Percentiles rank a stretch among this genome's conserved stretches.
Conservation (phyloP, 2,888 invertebrate species). For the Bimastos eiseni region DNA sequence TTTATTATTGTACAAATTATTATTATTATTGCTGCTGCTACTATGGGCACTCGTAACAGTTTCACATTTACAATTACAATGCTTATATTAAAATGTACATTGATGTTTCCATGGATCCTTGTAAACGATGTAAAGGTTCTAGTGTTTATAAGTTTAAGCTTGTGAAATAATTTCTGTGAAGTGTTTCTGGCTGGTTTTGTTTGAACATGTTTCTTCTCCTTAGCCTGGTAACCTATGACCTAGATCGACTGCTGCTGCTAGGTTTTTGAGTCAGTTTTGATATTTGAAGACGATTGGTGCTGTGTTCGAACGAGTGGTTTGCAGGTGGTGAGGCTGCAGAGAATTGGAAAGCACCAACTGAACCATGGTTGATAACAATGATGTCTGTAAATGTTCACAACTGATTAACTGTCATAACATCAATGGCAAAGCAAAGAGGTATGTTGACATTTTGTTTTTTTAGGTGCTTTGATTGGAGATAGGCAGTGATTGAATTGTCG, state of each 20-base stretch:
- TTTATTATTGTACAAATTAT: not conserved
- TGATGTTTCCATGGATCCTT: constrained; percentile 5
- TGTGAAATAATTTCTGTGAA: not conserved
- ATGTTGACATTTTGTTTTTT: not conserved
- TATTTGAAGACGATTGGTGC: not conserved
- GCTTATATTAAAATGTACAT: not conserved
- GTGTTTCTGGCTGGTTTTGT: not conserved
- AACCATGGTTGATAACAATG: not conserved
- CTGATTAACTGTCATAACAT: not conserved
- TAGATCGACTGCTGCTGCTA: not conserved
- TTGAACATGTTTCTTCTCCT: constrained; percentile 10
- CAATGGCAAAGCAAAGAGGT: not conserved
- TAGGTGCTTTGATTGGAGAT: not conserved
- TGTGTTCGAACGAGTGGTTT: not conserved
- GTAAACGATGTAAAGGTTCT: constrained; percentile 6
- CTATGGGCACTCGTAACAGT: constrained; percentile 1
- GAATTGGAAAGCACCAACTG: not conserved
- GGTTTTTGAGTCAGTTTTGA: not conserved
- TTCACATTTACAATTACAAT: not conserved
- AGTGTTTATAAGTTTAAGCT: constrained; percentile 6
- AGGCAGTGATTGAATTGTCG: too few species aligned
- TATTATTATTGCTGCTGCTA: not conserved
- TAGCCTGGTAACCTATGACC: not conserved
- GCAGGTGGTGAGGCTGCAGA: not conserved
- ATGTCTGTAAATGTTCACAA: not conserved